These are phyloP conservation scores for Probosciger aterrimus DNA, from an alignment of 2,113 vertebrate species.

Conservation along the genomic window DNA sequence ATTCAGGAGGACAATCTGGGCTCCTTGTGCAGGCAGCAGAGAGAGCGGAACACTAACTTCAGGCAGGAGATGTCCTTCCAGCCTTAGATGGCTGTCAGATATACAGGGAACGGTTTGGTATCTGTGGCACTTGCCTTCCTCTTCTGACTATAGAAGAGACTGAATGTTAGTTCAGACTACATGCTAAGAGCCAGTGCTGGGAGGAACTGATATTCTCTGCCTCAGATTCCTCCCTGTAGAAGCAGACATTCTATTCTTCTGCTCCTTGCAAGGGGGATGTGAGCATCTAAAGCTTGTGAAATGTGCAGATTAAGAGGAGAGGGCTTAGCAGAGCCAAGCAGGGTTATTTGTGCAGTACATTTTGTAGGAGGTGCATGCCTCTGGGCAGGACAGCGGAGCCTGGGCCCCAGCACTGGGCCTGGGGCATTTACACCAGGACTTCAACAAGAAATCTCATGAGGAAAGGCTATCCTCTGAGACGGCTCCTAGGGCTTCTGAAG, in stretches of 20 bases:
- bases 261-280: neutral
- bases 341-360: neutral
- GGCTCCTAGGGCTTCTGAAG: neutral
- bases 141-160: neutral
- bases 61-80: neutral
- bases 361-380: neutral
- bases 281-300: neutral
- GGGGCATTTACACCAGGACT: neutral
- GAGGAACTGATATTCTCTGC: neutral
- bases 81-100: neutral
- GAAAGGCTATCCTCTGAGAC: neutral
- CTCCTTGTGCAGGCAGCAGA: neutral
- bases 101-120: neutral
- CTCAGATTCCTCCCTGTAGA: neutral
- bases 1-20: neutral
- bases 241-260: neutral
- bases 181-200: neutral
- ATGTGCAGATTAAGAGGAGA: neutral
- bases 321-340: neutral
- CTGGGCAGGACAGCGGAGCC: neutral
- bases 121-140: neutral
- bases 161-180: neutral
- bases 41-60: neutral
- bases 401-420: neutral
- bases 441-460: neutral